phyloP scores from a whole-genome alignment of 2,797 vertebrate genomes.

The Kryptopterus vitreolus region DNA sequence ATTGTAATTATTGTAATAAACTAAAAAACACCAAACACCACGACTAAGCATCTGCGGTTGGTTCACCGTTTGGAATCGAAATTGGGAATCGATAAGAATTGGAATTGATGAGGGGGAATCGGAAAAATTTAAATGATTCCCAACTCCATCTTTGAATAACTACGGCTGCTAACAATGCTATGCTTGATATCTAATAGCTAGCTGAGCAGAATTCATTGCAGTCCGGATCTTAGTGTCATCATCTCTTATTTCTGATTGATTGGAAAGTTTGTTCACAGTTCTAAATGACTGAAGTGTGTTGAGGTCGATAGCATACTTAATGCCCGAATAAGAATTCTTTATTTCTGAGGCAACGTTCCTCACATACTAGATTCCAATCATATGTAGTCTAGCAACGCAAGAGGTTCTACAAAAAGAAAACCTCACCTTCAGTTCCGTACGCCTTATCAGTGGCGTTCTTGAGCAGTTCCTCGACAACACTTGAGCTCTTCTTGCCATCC shows the following conservation, averaged over 20 bases:
- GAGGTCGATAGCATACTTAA: neutral
- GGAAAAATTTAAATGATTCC: too few species aligned
- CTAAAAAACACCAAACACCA: too few species aligned
- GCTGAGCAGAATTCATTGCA: neutral
- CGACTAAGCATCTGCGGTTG: too few species aligned
- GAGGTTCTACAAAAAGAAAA: neutral
- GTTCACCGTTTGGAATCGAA: too few species aligned
- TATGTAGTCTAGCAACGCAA: neutral
- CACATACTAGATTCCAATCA: neutral
- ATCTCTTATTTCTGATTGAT: too few species aligned
- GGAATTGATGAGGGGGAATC: too few species aligned
- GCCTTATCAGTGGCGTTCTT: slow-evolving; percentile 82
- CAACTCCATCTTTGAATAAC: too few species aligned
- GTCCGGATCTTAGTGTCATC: neutral
- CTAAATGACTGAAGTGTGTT: neutral
- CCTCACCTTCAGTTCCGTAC: slow-evolving; percentile 83
- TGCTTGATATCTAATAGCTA: neutral
- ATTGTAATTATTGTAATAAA: too few species aligned
- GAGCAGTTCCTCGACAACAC: slow-evolving; percentile 83
- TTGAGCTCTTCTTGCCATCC: slow-evolving; percentile 61
- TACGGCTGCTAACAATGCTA: too few species aligned
- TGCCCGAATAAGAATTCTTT: neutral
- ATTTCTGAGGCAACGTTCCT: neutral
- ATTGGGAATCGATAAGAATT: too few species aligned
- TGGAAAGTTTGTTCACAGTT: neutral